Conservation (phyloP, 2,113 vertebrate species). For the Oryzias melastigma region DNA sequence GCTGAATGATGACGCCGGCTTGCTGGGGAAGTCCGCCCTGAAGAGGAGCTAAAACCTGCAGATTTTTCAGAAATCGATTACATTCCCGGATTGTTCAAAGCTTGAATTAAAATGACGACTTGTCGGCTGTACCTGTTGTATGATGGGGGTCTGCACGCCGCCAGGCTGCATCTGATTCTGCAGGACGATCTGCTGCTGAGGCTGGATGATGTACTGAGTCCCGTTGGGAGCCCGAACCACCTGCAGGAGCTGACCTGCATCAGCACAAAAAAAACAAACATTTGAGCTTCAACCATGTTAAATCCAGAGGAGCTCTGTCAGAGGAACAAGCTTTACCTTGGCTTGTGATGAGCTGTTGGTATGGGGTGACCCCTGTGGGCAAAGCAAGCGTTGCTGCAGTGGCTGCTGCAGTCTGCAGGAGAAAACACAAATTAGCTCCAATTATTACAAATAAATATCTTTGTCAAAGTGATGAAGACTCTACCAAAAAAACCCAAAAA, state of each 20-base stretch:
- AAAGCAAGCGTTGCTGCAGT: constrained; percentile 93
- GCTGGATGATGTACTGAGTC: constrained; percentile 93
- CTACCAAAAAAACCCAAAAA: no score
- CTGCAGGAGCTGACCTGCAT: constrained; percentile 92
- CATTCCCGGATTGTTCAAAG: no score
- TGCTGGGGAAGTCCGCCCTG: constrained; percentile 92
- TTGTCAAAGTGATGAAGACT: not conserved
- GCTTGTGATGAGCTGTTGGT: constrained; percentile 93
- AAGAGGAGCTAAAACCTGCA: constrained; percentile 89
- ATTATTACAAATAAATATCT: not conserved
- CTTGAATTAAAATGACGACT: no score
- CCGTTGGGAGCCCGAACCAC: constrained; percentile 92
- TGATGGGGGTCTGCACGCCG: constrained; percentile 93
- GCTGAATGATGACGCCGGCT: constrained; percentile 97
- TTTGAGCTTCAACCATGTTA: not conserved
- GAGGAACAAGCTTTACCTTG: constrained; percentile 78
- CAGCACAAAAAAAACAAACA: not conserved
- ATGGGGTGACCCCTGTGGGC: constrained; percentile 89
- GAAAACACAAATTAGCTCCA: not conserved
- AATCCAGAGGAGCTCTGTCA: no score
- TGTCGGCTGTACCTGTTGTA: constrained; percentile 86
- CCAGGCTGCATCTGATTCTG: constrained; percentile 97
- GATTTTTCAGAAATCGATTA: no score
- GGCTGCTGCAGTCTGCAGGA: constrained; percentile 93
- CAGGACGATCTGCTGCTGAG: constrained; percentile 92